These are phyloP conservation scores for Apolygus lucorum DNA, from an alignment of 1,140 invertebrate genomes.

Conservation along the genomic window DNA sequence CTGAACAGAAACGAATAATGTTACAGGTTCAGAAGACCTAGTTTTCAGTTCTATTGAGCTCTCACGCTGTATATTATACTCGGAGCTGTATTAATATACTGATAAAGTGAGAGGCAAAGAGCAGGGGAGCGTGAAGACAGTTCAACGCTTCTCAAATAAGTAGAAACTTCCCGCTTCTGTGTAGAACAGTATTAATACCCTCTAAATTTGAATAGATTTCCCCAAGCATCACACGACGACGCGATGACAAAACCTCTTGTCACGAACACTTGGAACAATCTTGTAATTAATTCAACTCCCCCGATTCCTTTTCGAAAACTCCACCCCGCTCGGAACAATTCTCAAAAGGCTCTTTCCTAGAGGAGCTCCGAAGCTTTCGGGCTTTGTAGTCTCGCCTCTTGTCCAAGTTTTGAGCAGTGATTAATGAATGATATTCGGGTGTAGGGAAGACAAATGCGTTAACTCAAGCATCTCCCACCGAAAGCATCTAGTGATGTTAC, in stretches of 20 bases:
- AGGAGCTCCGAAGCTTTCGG: not conserved
- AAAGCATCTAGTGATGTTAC: not conserved
- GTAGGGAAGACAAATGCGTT: slow-evolving; percentile 3
- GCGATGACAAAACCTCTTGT: not conserved
- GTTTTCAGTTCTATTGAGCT: not conserved
- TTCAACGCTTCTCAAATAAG: not conserved
- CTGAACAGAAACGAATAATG: no score
- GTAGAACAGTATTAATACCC: not conserved
- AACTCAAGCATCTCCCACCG: slow-evolving; percentile 3
- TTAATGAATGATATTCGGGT: not conserved
- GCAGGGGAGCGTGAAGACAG: not conserved
- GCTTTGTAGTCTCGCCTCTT: not conserved
- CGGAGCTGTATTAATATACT: no score
- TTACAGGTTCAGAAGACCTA: no score
- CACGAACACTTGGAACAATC: not conserved
- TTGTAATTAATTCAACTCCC: not conserved
- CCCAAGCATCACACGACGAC: not conserved
- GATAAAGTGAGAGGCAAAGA: no score
- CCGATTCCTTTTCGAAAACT: not conserved
- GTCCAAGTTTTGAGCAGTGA: not conserved
- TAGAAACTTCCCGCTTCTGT: not conserved
- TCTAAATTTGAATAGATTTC: not conserved
- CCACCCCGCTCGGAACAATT: not conserved
- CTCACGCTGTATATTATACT: not conserved
- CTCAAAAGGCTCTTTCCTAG: not conserved